Conservation (phyloP, 2,888 invertebrate genomes). For the Cosmopolites sordidus region DNA sequence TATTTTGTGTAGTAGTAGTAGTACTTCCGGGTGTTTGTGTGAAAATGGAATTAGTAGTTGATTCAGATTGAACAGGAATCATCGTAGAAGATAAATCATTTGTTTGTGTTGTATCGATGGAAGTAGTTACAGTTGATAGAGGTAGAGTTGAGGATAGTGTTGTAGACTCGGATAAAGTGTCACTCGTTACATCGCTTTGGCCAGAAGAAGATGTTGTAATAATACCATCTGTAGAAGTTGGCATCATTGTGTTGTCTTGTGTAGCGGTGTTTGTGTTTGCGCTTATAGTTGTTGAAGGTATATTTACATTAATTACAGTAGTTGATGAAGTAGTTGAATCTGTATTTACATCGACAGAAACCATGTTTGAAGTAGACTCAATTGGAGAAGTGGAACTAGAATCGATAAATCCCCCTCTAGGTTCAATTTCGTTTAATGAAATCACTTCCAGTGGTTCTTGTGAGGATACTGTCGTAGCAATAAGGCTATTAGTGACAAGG, state of each 20-base stretch:
- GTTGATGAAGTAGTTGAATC: slow-evolving; percentile 7
- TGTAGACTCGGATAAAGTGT: slow-evolving; percentile 6
- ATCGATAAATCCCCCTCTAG: slow-evolving; percentile 3
- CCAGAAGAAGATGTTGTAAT: slow-evolving; percentile 3
- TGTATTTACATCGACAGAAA: slow-evolving; percentile 16
- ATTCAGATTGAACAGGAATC: background rate
- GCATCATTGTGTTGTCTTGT: slow-evolving; percentile 1
- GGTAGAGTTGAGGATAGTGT: slow-evolving; percentile 7
- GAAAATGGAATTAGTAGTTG: no score
- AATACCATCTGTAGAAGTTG: slow-evolving; percentile 8
- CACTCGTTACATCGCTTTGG: background rate
- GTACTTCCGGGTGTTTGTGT: no score
- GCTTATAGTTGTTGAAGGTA: slow-evolving; percentile 1
- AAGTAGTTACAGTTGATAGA: slow-evolving; percentile 44
- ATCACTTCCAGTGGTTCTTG: slow-evolving; percentile 19
- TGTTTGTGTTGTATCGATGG: slow-evolving; percentile 37
- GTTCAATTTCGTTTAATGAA: slow-evolving; percentile 8
- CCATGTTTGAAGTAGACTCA: slow-evolving; percentile 4
- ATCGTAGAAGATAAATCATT: background rate
- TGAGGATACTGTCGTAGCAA: slow-evolving; percentile 16
- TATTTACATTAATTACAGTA: slow-evolving; percentile 13
- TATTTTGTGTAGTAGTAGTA: slow-evolving; percentile 6
- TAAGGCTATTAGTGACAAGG: slow-evolving; percentile 7
- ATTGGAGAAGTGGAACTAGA: slow-evolving; percentile 4
- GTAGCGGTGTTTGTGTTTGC: slow-evolving; percentile 15